These are phyloP conservation scores for Drosophila meridionalis DNA, from an alignment of 2,888 invertebrate genomes.

Conservation along the genomic window DNA sequence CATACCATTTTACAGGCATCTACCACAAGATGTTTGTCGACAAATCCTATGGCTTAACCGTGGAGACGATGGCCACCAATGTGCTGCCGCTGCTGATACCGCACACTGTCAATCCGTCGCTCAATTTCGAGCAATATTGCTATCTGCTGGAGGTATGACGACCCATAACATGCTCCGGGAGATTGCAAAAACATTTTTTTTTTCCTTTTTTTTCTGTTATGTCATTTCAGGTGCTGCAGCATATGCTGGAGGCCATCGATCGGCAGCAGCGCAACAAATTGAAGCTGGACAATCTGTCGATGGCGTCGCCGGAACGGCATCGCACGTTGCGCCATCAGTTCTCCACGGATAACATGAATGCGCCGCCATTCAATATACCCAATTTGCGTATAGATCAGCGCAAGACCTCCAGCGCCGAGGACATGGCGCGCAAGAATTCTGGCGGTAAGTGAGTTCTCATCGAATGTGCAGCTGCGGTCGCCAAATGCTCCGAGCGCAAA, in stretches of 20 bases:
- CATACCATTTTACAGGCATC: slow-evolving; percentile 88
- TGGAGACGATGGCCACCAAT: slow-evolving; percentile 96
- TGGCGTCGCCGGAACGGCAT: slow-evolving; percentile 91
- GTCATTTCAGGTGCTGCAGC: slow-evolving; percentile 90
- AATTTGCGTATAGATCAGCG: slow-evolving; percentile 93
- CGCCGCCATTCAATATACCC: slow-evolving; percentile 94
- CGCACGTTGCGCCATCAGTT: slow-evolving; percentile 92
- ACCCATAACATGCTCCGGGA: neutral
- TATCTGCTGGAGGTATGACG: slow-evolving; percentile 88
- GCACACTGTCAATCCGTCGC: slow-evolving; percentile 94
- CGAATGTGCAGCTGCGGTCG: neutral
- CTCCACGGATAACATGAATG: slow-evolving; percentile 94
- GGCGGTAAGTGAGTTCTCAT: slow-evolving; percentile 86
- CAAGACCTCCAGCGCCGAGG: slow-evolving; percentile 95
- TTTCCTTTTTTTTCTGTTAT: neutral
- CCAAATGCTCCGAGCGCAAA: neutral
- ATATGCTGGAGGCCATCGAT: slow-evolving; percentile 96
- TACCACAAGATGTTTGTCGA: slow-evolving; percentile 96
- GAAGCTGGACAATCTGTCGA: slow-evolving; percentile 91
- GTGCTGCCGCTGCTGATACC: slow-evolving; percentile 97
- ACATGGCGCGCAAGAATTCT: slow-evolving; percentile 95
- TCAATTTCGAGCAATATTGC: slow-evolving; percentile 93
- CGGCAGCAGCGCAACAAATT: slow-evolving; percentile 95
- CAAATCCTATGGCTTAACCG: slow-evolving; percentile 94
- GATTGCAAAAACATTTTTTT: slow-evolving; percentile 1